Evolutionary conservation across 2,888 invertebrate genomes (phyloP).

Genomic region (Chrysomela aeneicollis): DNA sequence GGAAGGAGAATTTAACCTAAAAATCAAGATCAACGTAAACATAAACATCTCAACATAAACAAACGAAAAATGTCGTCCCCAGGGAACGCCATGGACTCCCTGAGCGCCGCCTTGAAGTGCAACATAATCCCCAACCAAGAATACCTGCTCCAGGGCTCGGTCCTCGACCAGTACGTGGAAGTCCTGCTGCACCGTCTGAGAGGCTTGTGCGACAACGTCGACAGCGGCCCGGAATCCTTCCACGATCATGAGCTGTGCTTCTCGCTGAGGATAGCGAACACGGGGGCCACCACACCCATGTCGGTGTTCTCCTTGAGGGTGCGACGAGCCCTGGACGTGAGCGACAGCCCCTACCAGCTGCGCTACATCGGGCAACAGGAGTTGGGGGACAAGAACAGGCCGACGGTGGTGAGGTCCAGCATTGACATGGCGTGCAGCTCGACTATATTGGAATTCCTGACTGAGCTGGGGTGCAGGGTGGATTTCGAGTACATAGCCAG

Average conservation of each 20-base stretch:
- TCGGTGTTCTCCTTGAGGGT: slow-evolving; percentile 75
- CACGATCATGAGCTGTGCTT: slow-evolving; percentile 94
- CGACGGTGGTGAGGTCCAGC: slow-evolving; percentile 90
- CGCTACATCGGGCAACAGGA: slow-evolving; percentile 93
- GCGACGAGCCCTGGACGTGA: slow-evolving; percentile 81
- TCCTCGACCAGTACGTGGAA: slow-evolving; percentile 90
- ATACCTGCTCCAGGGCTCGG: slow-evolving; percentile 92
- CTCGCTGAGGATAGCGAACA: slow-evolving; percentile 75
- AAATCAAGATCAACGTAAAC: background rate
- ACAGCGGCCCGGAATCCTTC: slow-evolving; percentile 89
- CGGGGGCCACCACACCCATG: slow-evolving; percentile 54
- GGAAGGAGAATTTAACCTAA: too few relatives aligned
- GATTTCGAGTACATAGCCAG: slow-evolving; percentile 95
- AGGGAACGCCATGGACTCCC: slow-evolving; percentile 77
- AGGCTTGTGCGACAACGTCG: slow-evolving; percentile 93
- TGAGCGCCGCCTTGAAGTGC: slow-evolving; percentile 80
- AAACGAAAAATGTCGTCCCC: slow-evolving; percentile 52
- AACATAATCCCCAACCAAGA: slow-evolving; percentile 94
- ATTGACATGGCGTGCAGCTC: slow-evolving; percentile 92
- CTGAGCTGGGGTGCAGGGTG: slow-evolving; percentile 87
- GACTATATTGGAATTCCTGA: slow-evolving; percentile 89
- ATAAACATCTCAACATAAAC: background rate
- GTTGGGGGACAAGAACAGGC: slow-evolving; percentile 85
- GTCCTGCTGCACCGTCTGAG: slow-evolving; percentile 87
- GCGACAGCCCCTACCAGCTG: slow-evolving; percentile 87